These are phyloP conservation scores for Callitettix versicolor DNA, from an alignment of 1,140 invertebrate species.

Conservation along the genomic window DNA sequence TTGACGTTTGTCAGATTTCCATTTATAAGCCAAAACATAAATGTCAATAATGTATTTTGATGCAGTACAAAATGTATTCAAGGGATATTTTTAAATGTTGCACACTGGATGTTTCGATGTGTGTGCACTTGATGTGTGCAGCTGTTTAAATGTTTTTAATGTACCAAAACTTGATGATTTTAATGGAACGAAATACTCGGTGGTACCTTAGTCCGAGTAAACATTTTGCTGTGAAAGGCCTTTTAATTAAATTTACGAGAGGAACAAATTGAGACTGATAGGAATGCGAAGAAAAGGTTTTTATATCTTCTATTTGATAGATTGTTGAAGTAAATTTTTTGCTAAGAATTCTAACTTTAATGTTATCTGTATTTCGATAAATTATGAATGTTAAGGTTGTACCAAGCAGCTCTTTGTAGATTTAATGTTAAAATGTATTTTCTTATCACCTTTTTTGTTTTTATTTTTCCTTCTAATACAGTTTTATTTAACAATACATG, in stretches of 20 bases:
- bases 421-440: not conserved
- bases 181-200: too few relatives aligned
- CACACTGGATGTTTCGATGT: too few relatives aligned
- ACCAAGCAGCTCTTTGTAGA: conserved; percentile 8
- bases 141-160: too few relatives aligned
- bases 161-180: too few relatives aligned
- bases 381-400: too few relatives aligned
- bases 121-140: too few relatives aligned
- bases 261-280: conserved; percentile 7
- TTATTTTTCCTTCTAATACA: conserved; percentile 3
- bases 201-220: not conserved
- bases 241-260: conserved; percentile 8
- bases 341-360: conserved; percentile 14
- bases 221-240: conserved; percentile 10
- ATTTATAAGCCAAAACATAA: too few relatives aligned
- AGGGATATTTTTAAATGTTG: too few relatives aligned
- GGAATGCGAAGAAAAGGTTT: not conserved
- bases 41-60: too few relatives aligned
- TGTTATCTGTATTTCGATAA: not conserved
- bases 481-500: conserved; percentile 1
- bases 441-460: not conserved
- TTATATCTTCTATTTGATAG: conserved; percentile 10
- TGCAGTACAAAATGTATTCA: too few relatives aligned
- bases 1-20: too few relatives aligned
- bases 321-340: conserved; percentile 7